Percentiles rank a stretch among this genome's conserved stretches.
Conservation (phyloP, 2,797 vertebrate species). For the Parotocinclus haroldoi region DNA sequence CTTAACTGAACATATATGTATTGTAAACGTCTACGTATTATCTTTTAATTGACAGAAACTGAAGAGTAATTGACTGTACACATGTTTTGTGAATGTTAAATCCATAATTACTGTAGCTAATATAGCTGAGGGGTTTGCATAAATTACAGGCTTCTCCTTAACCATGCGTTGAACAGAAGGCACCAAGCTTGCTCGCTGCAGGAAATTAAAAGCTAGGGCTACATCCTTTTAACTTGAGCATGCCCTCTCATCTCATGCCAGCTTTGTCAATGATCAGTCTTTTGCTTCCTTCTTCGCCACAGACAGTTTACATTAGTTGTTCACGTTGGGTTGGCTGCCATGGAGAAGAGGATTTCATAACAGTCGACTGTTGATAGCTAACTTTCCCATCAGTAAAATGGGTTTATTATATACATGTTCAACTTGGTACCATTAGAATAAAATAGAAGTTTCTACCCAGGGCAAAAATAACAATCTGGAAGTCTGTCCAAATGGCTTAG, state of each 20-base stretch:
- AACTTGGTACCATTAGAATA: too few species aligned
- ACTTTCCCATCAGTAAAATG: not conserved
- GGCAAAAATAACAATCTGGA: too few species aligned
- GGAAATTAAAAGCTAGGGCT: constrained; percentile 76
- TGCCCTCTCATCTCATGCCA: constrained; percentile 73
- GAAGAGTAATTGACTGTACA: not conserved
- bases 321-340: constrained; percentile 23
- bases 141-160: constrained; percentile 69
- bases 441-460: too few species aligned
- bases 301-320: constrained; percentile 32
- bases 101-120: constrained; percentile 42
- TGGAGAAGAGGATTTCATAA: constrained; percentile 7
- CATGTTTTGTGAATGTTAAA: constrained; percentile 49
- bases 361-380: constrained; percentile 1
- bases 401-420: too few species aligned
- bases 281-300: constrained; percentile 47
- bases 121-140: constrained; percentile 40
- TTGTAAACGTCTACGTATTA: too few species aligned
- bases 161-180: constrained; percentile 55
- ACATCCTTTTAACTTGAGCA: constrained; percentile 63
- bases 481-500: too few species aligned
- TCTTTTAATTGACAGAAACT: too few species aligned
- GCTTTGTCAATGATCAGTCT: constrained; percentile 59
- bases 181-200: constrained; percentile 63
- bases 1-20: too few species aligned